These are phyloP conservation scores for Esox lucius DNA, from an alignment of 2,797 vertebrate genomes.

Conservation along the genomic window DNA sequence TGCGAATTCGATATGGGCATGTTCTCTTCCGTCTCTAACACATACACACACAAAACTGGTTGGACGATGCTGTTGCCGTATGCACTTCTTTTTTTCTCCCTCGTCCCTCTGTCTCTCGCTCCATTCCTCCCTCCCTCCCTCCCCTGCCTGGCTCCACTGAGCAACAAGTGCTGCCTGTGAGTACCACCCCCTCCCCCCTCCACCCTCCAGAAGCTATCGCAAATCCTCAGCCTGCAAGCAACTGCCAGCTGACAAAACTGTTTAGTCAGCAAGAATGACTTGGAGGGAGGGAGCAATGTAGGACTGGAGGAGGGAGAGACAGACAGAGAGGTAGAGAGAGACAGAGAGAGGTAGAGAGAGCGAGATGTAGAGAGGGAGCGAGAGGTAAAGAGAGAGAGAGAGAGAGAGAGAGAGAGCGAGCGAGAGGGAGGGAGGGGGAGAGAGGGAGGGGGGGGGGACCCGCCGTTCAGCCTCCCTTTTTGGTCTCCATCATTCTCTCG, in stretches of 20 bases:
- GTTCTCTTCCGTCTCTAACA: not conserved
- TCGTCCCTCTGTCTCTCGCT: slow-evolving; percentile 7
- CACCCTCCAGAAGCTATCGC: slow-evolving; percentile 72
- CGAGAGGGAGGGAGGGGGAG: not conserved
- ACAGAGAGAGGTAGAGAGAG: slow-evolving; percentile 25
- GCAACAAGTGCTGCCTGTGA: slow-evolving; percentile 22
- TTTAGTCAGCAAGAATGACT: slow-evolving; percentile 77
- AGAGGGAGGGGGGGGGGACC: not conserved
- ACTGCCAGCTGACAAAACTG: slow-evolving; percentile 82
- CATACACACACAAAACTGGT: slow-evolving; percentile 41
- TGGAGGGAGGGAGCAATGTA: slow-evolving; percentile 44
- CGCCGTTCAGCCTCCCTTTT: slow-evolving; percentile 14
- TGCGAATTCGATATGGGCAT: slow-evolving; percentile 11
- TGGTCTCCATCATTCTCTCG: slow-evolving; percentile 33
- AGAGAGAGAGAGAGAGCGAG: not conserved
- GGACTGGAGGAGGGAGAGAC: slow-evolving; percentile 19
- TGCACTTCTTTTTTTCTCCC: slow-evolving; percentile 25
- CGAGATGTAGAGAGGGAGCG: not conserved
- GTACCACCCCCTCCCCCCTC: slow-evolving; percentile 45
- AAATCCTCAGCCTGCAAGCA: slow-evolving; percentile 71
- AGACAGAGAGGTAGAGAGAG: slow-evolving; percentile 35
- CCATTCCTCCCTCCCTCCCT: slow-evolving; percentile 17
- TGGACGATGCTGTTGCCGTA: slow-evolving; percentile 42
- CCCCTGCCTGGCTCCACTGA: slow-evolving; percentile 37
- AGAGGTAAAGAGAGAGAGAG: not conserved